Conservation (phyloP, 64 coral and sea anemone genomes). For the Catalaphyllia jardinei region DNA sequence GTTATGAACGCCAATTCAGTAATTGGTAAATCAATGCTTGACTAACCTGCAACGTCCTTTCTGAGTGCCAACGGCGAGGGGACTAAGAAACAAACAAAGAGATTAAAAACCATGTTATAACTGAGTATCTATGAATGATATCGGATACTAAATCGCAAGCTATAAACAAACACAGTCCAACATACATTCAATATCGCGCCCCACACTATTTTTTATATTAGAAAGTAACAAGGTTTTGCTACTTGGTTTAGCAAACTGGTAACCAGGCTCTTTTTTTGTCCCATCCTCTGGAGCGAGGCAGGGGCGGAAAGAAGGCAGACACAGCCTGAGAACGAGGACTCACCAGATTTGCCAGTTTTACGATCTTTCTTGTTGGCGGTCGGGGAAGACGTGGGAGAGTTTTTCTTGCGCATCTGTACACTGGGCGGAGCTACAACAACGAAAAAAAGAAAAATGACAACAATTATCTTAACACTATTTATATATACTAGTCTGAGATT, state of each 20-base stretch:
- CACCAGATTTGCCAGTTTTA: slow-evolving; percentile 40
- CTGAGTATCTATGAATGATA: not conserved
- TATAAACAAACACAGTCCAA: too few relatives aligned
- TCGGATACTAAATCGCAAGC: too few relatives aligned
- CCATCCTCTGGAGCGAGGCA: not conserved
- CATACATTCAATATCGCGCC: too few relatives aligned
- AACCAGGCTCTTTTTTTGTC: not conserved
- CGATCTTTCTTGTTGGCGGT: slow-evolving; percentile 46
- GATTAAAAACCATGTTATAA: not conserved
- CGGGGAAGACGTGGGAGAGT: slow-evolving; percentile 59
- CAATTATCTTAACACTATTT: not conserved
- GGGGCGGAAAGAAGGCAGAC: not conserved
- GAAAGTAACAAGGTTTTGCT: not conserved
- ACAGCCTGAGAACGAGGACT: not conserved
- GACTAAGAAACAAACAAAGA: not conserved
- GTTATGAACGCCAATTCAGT: too few relatives aligned
- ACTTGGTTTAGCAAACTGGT: not conserved
- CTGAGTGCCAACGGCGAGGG: slow-evolving; percentile 25
- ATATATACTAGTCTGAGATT: too few relatives aligned
- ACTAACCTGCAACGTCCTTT: slow-evolving; percentile 1
- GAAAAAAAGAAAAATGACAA: not conserved
- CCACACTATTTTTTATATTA: too few relatives aligned
- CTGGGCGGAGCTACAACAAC: slow-evolving; percentile 47
- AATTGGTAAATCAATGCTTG: not conserved
- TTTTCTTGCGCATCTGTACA: slow-evolving; percentile 64